Percentiles rank a stretch among this genome's conserved stretches.
phyloP scores from a whole-genome alignment of 2,113 vertebrate species.

The Eolophus roseicapilla region DNA sequence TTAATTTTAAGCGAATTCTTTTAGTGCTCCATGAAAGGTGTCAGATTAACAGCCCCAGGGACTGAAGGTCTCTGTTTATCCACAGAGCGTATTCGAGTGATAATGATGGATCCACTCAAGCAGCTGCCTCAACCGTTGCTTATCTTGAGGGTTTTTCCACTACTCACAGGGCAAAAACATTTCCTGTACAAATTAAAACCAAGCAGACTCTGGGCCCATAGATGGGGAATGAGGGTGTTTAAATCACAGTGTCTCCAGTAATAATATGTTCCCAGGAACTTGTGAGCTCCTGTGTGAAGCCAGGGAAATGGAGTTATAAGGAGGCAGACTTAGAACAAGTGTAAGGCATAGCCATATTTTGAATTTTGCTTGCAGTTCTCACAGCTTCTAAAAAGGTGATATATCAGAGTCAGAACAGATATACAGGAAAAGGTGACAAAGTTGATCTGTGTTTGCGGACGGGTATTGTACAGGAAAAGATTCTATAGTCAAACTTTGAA shows the following conservation, averaged over 20 bases:
- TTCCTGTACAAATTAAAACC: neutral
- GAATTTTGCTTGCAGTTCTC: neutral
- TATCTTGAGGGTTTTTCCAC: slow-evolving; percentile 30
- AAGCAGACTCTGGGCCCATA: neutral
- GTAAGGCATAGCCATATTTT: neutral
- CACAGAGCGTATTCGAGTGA: neutral
- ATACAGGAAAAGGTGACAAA: neutral
- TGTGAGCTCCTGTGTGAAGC: neutral
- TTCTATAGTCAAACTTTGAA: neutral
- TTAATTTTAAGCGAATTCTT: slow-evolving; percentile 67
- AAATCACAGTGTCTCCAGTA: neutral
- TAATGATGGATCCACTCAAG: slow-evolving; percentile 38
- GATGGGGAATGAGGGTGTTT: neutral
- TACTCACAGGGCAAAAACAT: neutral
- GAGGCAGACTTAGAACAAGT: neutral
- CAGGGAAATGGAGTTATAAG: neutral
- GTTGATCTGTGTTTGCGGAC: neutral
- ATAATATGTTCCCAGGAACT: accelerated
- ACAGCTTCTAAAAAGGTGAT: neutral
- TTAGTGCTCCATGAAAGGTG: slow-evolving; percentile 56
- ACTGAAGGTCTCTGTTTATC: slow-evolving; percentile 48
- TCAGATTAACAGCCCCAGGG: slow-evolving; percentile 57
- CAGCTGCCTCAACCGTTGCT: slow-evolving; percentile 27
- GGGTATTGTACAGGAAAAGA: neutral
- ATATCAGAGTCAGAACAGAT: neutral